Conservation (phyloP, 23 tunicate species). For the Styela plicata region DNA sequence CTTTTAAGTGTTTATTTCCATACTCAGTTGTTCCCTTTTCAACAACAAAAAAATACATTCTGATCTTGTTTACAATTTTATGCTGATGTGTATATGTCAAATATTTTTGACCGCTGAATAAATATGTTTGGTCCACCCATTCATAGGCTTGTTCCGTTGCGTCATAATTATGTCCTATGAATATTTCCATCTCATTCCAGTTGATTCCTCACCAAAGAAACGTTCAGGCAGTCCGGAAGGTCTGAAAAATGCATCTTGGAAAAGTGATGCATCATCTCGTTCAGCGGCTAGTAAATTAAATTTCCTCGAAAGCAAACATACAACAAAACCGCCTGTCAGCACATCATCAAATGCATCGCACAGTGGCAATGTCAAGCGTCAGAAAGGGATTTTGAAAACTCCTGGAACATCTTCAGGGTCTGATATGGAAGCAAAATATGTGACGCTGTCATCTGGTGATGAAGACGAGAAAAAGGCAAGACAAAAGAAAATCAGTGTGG, state of each 20-base stretch:
- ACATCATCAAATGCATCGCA: not conserved
- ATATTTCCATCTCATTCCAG: not conserved
- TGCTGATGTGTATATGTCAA: too few relatives aligned
- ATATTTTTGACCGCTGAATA: too few relatives aligned
- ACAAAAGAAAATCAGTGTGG: not conserved
- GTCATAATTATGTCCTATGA: not conserved
- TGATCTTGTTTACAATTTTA: too few relatives aligned
- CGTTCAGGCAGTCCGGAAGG: not conserved
- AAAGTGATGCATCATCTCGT: not conserved
- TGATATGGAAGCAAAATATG: not conserved
- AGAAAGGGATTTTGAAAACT: slow-evolving; percentile 23
- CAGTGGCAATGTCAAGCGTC: not conserved
- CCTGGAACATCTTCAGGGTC: slow-evolving; percentile 10
- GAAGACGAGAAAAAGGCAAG: slow-evolving; percentile 2
- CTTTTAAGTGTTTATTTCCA: too few relatives aligned
- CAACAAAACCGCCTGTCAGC: not conserved
- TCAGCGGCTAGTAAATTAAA: not conserved
- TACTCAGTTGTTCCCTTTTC: too few relatives aligned
- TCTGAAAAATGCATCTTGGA: not conserved
- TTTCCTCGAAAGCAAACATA: not conserved
- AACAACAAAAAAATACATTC: too few relatives aligned
- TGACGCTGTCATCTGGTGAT: slow-evolving; percentile 21
- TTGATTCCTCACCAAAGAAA: not conserved
- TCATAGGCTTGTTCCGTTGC: not conserved
- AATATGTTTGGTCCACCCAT: too few relatives aligned